phyloP scores from a whole-genome alignment of 2,888 invertebrate genomes.

The Conus canariensis region DNA sequence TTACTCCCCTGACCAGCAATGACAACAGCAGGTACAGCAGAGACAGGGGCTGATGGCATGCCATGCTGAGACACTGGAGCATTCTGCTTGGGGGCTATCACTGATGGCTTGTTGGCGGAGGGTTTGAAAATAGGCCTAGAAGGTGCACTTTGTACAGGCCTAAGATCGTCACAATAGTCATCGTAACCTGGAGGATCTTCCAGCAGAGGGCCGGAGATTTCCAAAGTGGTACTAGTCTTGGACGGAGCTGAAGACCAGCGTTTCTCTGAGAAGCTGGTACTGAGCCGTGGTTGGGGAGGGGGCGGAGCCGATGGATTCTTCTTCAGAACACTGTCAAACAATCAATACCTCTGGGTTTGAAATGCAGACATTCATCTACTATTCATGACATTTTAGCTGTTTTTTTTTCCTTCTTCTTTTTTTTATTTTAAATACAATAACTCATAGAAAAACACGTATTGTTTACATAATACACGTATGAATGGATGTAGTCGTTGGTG shows the following conservation, averaged over 20 bases:
- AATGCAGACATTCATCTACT: neutral
- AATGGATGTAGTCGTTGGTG: no score
- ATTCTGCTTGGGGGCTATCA: neutral
- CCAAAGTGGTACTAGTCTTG: constrained; percentile 28
- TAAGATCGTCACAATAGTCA: constrained; percentile 33
- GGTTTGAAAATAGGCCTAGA: constrained; percentile 32
- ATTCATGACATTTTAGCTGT: neutral
- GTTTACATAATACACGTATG: no score
- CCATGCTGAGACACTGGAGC: neutral
- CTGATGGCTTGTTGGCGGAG: constrained; percentile 24
- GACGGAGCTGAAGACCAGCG: constrained; percentile 39
- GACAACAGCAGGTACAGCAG: neutral
- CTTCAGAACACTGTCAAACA: constrained; percentile 34
- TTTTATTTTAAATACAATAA: neutral
- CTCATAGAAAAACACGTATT: neutral
- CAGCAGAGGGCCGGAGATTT: constrained; percentile 37
- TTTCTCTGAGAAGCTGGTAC: constrained; percentile 34
- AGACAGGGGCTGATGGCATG: neutral
- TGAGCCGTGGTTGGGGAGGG: constrained; percentile 48
- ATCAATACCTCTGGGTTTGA: neutral
- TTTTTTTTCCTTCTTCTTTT: neutral
- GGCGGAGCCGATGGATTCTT: constrained; percentile 41
- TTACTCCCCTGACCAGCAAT: constrained; percentile 19
- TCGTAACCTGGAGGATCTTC: constrained; percentile 19
- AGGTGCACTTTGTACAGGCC: neutral